Evolutionary conservation across 2,113 vertebrate species (phyloP).

Genomic region (Hippocampus guttulatus): DNA sequence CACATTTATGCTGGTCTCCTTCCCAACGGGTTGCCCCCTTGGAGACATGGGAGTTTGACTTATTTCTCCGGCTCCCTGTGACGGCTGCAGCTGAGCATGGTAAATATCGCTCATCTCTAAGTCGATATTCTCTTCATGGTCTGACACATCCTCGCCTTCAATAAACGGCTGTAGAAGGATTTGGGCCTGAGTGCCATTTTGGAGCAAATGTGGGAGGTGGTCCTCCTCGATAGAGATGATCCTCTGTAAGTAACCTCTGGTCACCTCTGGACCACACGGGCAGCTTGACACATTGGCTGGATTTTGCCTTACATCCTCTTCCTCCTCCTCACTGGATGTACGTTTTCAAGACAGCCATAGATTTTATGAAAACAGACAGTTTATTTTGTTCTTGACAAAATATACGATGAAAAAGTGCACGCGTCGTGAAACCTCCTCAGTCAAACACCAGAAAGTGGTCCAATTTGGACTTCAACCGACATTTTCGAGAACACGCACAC

Average conservation of each 20-base stretch:
- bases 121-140: constrained; percentile 47
- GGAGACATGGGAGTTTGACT: constrained; percentile 60
- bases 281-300: constrained; percentile 51
- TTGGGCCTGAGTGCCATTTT: constrained; percentile 56
- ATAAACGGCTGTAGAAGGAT: constrained; percentile 57
- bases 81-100: constrained; percentile 16
- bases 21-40: constrained; percentile 80
- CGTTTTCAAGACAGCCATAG: neutral
- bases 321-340: constrained; percentile 72
- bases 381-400: neutral
- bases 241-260: constrained; percentile 69
- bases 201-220: constrained; percentile 83
- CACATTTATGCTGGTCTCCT: constrained; percentile 72
- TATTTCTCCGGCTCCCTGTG: constrained; percentile 5
- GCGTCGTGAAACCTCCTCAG: neutral
- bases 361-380: neutral
- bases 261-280: neutral
- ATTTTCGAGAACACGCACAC: neutral
- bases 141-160: constrained; percentile 52
- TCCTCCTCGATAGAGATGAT: constrained; percentile 97
- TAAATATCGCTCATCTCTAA: constrained; percentile 55
- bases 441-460: neutral
- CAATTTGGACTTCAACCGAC: neutral
- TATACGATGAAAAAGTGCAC: neutral
- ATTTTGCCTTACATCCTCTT: constrained; percentile 67